These are phyloP conservation scores for Andrena cerasifolii DNA, from an alignment of 1,140 invertebrate species.

Conservation along the genomic window DNA sequence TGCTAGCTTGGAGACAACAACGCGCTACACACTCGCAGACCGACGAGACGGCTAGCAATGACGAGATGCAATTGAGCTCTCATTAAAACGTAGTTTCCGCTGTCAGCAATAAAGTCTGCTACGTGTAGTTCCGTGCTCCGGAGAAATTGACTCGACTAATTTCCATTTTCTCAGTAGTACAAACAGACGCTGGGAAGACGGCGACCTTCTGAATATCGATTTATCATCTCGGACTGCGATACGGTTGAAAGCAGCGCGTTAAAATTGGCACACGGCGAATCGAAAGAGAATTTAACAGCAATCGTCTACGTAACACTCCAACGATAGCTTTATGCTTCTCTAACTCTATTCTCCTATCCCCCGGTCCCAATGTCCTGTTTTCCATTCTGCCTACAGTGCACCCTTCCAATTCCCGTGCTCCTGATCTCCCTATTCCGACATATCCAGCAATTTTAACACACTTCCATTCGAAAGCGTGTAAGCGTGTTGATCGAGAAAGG, in stretches of 20 bases:
- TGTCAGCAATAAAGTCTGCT: conserved; percentile 9
- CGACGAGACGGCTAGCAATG: not conserved
- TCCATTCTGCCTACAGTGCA: not conserved
- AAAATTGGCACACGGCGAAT: not conserved
- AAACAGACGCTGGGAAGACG: not conserved
- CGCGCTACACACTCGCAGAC: no score
- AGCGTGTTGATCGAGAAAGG: not conserved
- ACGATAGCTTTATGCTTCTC: no score
- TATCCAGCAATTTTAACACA: not conserved
- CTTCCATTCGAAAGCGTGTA: not conserved
- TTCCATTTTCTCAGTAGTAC: conserved; percentile 29
- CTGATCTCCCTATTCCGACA: not conserved
- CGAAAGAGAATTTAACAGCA: conserved; percentile 13
- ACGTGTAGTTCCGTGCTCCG: not conserved
- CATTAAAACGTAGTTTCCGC: conserved; percentile 17
- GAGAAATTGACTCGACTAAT: conserved; percentile 8
- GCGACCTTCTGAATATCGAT: conserved; percentile 1
- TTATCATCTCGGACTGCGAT: not conserved
- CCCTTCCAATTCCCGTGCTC: no score
- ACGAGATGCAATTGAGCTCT: not conserved
- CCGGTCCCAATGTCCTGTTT: not conserved
- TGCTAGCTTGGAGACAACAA: not conserved
- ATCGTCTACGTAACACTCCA: conserved; percentile 16
- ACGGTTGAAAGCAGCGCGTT: not conserved
- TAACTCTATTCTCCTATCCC: no score